phyloP scores from a whole-genome alignment of 2,888 invertebrate species.

The Aromia moschata region DNA sequence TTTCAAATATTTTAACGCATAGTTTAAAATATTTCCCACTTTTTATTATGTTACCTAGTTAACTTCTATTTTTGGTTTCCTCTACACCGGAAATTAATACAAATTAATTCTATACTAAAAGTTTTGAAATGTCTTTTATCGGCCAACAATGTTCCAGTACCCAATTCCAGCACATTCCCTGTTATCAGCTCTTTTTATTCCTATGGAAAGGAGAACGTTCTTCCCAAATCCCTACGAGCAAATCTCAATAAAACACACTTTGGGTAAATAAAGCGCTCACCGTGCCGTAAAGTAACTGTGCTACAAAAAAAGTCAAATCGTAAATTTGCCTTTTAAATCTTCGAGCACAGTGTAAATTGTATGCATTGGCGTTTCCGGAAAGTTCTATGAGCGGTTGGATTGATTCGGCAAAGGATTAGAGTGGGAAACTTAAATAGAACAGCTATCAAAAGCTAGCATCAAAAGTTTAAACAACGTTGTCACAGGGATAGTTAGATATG shows the following conservation, averaged over 20 bases:
- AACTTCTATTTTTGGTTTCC: no score
- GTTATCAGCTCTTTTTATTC: conserved; percentile 6
- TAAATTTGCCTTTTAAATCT: conserved; percentile 25
- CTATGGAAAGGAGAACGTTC: conserved; percentile 6
- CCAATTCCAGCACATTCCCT: neutral
- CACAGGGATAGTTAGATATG: no score
- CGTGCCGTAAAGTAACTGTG: conserved; percentile 22
- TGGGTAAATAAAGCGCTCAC: conserved; percentile 12
- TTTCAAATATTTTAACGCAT: no score
- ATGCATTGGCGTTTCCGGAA: conserved; percentile 1
- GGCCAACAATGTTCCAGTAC: neutral
- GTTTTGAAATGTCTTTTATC: no score
- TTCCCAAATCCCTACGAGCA: conserved; percentile 8
- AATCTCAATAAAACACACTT: conserved; percentile 24
- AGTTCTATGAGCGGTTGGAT: neutral
- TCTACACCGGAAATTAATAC: no score
- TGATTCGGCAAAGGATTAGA: neutral
- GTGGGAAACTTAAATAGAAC: no score
- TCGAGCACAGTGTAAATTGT: conserved; percentile 14
- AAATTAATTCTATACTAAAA: no score
- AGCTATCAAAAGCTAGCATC: no score
- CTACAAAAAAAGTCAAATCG: conserved; percentile 12
- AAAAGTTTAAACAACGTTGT: no score
- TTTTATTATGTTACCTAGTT: no score
- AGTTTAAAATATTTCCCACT: no score